Base-by-base conservation (phyloP, 1,140 invertebrate genomes). In the Adelges cooleyi region DNA sequence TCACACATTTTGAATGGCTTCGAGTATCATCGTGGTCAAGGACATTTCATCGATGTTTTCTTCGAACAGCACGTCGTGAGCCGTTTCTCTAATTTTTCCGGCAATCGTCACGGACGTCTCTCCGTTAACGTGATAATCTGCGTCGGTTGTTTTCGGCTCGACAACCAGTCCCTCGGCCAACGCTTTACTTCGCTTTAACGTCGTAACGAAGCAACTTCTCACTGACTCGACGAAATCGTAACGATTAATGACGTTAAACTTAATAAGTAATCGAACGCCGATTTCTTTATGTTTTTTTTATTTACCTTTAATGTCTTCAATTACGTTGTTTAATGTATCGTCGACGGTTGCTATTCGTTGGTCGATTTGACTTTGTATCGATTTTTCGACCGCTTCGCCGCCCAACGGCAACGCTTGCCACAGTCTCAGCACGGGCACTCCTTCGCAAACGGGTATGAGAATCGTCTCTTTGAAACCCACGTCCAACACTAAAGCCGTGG, bases 11-110 rank as follows among this genome's bases (percentile, higher is more conserved):
- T 86, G 53, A 53, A 95, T 81, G 25, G 89, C 78, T 75, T 92
- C 86, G 10, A 95, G 73, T 69, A 95, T 83, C 73, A 94, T 83
- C n/a, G 87, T 87, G 9, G 89, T 80, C 59, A 95, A 72, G 53
- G 86, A 89, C n/a, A 85, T 79, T 71, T 87, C 83, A 71, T 95
- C 91, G 70, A 84, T 84, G 74, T 92, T 89, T 68, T 84, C 78
- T 73, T 91, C 84, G 80, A 93, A 95, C 67, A 95, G 74, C 33
- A 89, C 75, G 79, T 95, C 91, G 73, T 81, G 85, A 13, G 84
- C 84, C 49, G 82, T 81, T 77, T 95, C 91, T 51, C 91, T 81
- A 0, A 86, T 71, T 65, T 74, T 75, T 17, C 91, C 91, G 36
- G 82, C 80, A 68, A 95, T 81, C 25, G 68, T 80, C 67, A 82